These are phyloP conservation scores for Dascillus cervinus DNA, from an alignment of 2,888 invertebrate species.

Conservation along the genomic window DNA sequence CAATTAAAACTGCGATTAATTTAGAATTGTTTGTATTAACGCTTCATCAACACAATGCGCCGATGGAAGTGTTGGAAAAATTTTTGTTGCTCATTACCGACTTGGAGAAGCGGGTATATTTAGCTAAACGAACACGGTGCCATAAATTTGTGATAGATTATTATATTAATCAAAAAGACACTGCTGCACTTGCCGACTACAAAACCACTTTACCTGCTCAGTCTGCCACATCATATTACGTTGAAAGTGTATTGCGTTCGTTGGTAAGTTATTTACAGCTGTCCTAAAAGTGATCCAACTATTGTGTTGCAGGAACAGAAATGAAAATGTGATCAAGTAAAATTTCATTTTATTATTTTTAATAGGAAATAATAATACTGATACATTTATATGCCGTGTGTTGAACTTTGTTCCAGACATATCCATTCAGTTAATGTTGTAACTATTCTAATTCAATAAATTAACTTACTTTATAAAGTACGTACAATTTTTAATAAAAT, in stretches of 20 bases:
- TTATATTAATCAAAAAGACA: slow-evolving; percentile 54
- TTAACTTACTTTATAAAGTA: slow-evolving; percentile 22
- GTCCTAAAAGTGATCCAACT: too few relatives aligned
- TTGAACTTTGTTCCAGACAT: slow-evolving; percentile 19
- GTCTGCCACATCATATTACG: slow-evolving; percentile 64
- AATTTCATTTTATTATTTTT: slow-evolving; percentile 19
- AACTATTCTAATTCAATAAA: slow-evolving; percentile 29
- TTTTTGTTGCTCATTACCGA: slow-evolving; percentile 32
- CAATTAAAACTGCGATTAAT: slow-evolving; percentile 30
- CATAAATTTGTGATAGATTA: slow-evolving; percentile 59
- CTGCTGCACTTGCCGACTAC: slow-evolving; percentile 53
- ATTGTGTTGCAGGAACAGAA: too few relatives aligned
- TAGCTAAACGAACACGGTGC: slow-evolving; percentile 58
- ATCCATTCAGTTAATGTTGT: slow-evolving; percentile 16
- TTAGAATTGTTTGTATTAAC: slow-evolving; percentile 30
- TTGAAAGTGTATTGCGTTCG: slow-evolving; percentile 56
- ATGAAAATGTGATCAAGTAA: too few relatives aligned
- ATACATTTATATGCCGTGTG: slow-evolving; percentile 35
- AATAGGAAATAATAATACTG: slow-evolving; percentile 37
- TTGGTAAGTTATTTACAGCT: slow-evolving; percentile 19
- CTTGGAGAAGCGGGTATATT: slow-evolving; percentile 48
- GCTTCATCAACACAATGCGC: slow-evolving; percentile 33
- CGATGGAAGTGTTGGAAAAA: slow-evolving; percentile 40
- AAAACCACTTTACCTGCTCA: slow-evolving; percentile 54
- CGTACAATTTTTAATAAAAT: slow-evolving; percentile 7